Evolutionary conservation across 2,113 vertebrate genomes (phyloP).

Genomic region (Onychostoma macrolepis): DNA sequence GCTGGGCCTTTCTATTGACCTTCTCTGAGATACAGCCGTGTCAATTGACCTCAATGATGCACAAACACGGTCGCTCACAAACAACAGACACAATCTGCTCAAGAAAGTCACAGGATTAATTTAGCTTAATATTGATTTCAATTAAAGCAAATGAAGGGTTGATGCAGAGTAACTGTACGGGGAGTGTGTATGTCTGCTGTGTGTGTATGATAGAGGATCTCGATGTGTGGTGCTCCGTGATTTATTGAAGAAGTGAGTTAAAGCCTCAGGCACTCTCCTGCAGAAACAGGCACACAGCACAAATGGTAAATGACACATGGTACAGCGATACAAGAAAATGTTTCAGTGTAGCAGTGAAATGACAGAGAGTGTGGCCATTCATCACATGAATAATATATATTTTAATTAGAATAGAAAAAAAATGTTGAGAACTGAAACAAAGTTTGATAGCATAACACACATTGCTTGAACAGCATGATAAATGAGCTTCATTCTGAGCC

Average conservation of each 20-base stretch:
- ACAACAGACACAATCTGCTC: conserved; percentile 13
- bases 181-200: background rate
- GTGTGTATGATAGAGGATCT: conserved; percentile 1
- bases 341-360: background rate
- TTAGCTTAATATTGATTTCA: conserved; percentile 23
- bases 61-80: background rate
- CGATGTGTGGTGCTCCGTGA: background rate
- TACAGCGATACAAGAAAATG: background rate
- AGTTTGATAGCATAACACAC: background rate
- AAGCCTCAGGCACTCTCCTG: background rate
- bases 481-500: background rate
- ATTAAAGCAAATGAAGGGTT: conserved; percentile 29
- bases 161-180: background rate
- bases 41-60: conserved; percentile 24
- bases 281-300: background rate
- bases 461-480: background rate
- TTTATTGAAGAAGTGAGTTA: background rate
- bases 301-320: conserved; percentile 16
- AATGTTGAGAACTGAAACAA: background rate
- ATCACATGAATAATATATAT: conserved; percentile 19
- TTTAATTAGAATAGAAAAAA: conserved; percentile 3
- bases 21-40: background rate
- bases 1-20: conserved; percentile 28
- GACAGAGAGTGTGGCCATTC: conserved; percentile 14
- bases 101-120: conserved; percentile 20